Conservation (phyloP, 2,797 vertebrate species). For the Rhinatrema bivittatum region DNA sequence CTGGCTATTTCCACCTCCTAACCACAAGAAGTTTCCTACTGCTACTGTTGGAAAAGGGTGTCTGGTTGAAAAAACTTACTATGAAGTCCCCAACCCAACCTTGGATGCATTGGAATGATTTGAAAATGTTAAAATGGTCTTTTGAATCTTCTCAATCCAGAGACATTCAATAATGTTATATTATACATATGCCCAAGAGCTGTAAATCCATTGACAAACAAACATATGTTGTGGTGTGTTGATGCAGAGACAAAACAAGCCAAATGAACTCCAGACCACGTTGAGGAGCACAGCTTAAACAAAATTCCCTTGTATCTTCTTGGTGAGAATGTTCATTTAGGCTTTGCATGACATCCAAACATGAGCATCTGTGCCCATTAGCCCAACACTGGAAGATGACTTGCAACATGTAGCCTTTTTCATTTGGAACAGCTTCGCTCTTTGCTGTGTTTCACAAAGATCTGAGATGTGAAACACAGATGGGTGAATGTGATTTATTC, state of each 20-base stretch:
- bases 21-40: too few relatives aligned
- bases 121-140: constrained; percentile 21
- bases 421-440: constrained; percentile 34
- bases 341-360: constrained; percentile 29
- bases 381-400: constrained; percentile 3
- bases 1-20: too few relatives aligned
- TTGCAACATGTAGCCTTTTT: constrained; percentile 7
- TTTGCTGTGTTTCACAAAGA: too few relatives aligned
- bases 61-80: too few relatives aligned
- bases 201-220: constrained; percentile 33
- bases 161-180: constrained; percentile 25
- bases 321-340: constrained; percentile 20
- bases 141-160: constrained; percentile 13
- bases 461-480: too few relatives aligned
- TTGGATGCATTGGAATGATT: constrained; percentile 19
- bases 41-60: too few relatives aligned
- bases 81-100: too few relatives aligned
- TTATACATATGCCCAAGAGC: constrained; percentile 24
- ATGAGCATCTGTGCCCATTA: constrained; percentile 20
- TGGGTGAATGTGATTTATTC: constrained; percentile 28
- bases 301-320: constrained; percentile 9
- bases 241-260: constrained; percentile 10
- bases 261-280: constrained; percentile 34
- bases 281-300: constrained; percentile 1
- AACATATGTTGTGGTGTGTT: constrained; percentile 18